Evolutionary conservation across 2,797 vertebrate species (phyloP).

Genomic region (Tamandua tetradactyla): DNA sequence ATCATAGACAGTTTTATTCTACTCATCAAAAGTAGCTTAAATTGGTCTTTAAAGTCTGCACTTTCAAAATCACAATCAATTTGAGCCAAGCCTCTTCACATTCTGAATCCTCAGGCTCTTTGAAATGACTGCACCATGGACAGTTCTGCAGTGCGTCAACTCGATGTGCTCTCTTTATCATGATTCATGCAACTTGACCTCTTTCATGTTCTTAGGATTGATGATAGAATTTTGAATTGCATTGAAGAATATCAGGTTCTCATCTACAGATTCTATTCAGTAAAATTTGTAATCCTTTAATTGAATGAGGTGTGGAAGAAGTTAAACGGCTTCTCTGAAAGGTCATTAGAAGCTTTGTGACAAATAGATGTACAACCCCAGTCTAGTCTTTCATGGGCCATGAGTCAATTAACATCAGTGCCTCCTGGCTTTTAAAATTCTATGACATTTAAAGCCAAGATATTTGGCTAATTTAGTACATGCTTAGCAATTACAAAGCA

Average conservation of each 20-base stretch:
- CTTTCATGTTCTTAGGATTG: neutral
- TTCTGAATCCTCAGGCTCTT: neutral
- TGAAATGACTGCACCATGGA: neutral
- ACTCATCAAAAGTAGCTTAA: neutral
- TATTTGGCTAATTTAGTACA: neutral
- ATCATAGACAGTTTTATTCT: neutral
- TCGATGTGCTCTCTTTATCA: neutral
- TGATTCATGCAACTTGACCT: neutral
- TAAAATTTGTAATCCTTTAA: conserved; percentile 37
- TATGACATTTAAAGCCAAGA: neutral
- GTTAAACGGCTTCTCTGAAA: conserved; percentile 51
- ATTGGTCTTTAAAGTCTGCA: neutral
- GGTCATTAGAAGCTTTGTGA: neutral
- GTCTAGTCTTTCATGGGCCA: conserved; percentile 38
- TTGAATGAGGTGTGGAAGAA: conserved; percentile 50
- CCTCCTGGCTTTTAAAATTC: conserved; percentile 25
- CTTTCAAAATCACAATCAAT: neutral
- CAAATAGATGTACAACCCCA: neutral
- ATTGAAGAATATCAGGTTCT: neutral
- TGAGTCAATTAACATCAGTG: conserved; percentile 29
- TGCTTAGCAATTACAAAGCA: neutral
- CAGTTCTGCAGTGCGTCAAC: neutral
- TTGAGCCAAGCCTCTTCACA: neutral
- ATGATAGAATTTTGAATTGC: neutral
- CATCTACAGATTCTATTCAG: neutral